These are phyloP conservation scores for Sternotherus odoratus DNA, from an alignment of 2,797 vertebrate genomes.

Conservation along the genomic window DNA sequence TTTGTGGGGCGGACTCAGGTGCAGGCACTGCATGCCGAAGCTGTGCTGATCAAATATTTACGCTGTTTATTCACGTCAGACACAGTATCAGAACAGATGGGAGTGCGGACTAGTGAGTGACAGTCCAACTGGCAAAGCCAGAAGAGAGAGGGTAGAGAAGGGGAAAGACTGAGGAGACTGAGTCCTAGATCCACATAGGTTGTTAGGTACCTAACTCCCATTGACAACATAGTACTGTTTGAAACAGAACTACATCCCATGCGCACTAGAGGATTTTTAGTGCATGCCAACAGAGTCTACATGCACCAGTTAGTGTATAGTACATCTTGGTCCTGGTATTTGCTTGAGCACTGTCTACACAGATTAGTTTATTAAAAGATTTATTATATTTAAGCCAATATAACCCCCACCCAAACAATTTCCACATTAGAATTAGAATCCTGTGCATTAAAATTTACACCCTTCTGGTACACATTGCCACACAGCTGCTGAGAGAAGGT, in stretches of 20 bases:
- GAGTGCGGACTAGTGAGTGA: background rate
- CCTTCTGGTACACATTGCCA: background rate
- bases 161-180: background rate
- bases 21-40: background rate
- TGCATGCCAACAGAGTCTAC: background rate
- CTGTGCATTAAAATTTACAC: background rate
- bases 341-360: rapidly evolving
- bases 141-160: background rate
- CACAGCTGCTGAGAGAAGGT: background rate
- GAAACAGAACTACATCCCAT: background rate
- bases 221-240: background rate
- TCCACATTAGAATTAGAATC: background rate
- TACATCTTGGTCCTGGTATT: background rate
- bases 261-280: background rate
- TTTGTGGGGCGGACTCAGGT: background rate
- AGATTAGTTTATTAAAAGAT: background rate
- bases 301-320: background rate
- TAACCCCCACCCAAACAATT: background rate
- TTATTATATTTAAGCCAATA: slow-evolving; percentile 12
- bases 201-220: background rate
- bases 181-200: background rate
- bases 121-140: background rate
- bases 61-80: background rate
- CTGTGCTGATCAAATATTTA: background rate
- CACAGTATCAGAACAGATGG: background rate